Conservation (phyloP, 1,140 invertebrate species). For the Cherax destructor region DNA sequence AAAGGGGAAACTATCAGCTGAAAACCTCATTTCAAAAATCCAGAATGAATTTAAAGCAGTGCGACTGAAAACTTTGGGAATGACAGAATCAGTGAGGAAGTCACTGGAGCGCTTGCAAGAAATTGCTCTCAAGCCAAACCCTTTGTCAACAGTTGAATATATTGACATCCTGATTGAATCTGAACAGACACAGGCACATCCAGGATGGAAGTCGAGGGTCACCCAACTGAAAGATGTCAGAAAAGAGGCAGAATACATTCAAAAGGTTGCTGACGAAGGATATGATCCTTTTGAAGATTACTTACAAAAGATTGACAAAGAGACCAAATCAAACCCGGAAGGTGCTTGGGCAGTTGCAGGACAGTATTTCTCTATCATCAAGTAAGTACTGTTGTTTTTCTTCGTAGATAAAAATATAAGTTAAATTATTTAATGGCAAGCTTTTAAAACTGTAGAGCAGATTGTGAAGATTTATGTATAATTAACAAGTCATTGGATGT, state of each 20-base stretch:
- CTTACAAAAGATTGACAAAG: too few species aligned
- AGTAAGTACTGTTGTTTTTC: too few species aligned
- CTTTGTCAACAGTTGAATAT: slow-evolving; percentile 39
- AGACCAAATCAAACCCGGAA: too few species aligned
- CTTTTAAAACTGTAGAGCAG: too few species aligned
- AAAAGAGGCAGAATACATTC: slow-evolving; percentile 8
- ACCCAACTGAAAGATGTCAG: slow-evolving; percentile 8
- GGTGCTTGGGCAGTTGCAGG: too few species aligned
- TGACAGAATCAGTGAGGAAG: not conserved
- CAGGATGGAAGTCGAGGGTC: slow-evolving; percentile 21
- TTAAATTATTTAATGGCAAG: too few species aligned
- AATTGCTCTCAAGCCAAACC: slow-evolving; percentile 45
- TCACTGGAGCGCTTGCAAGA: slow-evolving; percentile 21
- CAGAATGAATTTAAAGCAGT: not conserved
- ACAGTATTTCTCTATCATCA: too few species aligned
- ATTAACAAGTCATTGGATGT: too few species aligned
- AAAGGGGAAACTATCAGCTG: not conserved
- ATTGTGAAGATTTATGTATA: too few species aligned
- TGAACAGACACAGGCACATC: slow-evolving; percentile 19
- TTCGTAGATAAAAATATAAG: too few species aligned
- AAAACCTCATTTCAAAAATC: slow-evolving; percentile 5
- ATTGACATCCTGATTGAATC: slow-evolving; percentile 52
- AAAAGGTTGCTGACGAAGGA: not conserved
- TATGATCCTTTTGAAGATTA: not conserved
- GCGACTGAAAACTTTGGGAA: not conserved